Evolutionary conservation across 1,140 invertebrate genomes (phyloP).

Genomic region (Thaumatotibia leucotreta): DNA sequence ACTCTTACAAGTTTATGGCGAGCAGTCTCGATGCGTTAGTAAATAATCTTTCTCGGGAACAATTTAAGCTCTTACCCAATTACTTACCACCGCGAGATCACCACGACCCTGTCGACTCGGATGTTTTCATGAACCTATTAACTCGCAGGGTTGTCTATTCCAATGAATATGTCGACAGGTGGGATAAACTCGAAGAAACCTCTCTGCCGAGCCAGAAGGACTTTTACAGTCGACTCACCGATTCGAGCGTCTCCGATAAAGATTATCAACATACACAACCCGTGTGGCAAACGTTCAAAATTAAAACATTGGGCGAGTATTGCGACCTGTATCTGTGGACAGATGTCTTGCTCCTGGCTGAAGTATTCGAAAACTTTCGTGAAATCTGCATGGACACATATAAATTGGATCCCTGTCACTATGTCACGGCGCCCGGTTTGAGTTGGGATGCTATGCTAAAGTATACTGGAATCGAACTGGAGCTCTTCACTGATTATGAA

Average conservation of each 20-base stretch:
- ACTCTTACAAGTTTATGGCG: constrained; percentile 22
- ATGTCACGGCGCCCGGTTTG: constrained; percentile 48
- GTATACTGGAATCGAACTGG: constrained; percentile 37
- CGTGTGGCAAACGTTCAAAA: constrained; percentile 22
- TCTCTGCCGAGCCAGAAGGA: not conserved
- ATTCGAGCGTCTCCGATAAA: constrained; percentile 10
- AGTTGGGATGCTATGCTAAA: constrained; percentile 55
- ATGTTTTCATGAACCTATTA: constrained; percentile 14
- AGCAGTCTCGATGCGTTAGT: constrained; percentile 21
- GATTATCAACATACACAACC: constrained; percentile 22
- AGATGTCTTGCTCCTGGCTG: constrained; percentile 61
- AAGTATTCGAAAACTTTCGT: constrained; percentile 69
- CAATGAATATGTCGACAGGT: constrained; percentile 23
- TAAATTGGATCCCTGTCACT: constrained; percentile 50
- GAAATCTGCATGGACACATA: constrained; percentile 38
- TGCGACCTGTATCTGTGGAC: constrained; percentile 38
- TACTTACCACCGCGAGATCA: not conserved
- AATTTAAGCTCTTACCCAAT: constrained; percentile 14
- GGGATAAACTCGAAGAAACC: constrained; percentile 10
- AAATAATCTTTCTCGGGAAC: constrained; percentile 25
- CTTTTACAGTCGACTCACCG: constrained; percentile 18
- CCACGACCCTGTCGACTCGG: not conserved
- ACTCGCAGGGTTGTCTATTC: constrained; percentile 22
- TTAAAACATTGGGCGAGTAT: constrained; percentile 22
- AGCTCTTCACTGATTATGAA: constrained; percentile 60